Conservation (phyloP, 2,113 vertebrate species). For the Microtus oregoni region DNA sequence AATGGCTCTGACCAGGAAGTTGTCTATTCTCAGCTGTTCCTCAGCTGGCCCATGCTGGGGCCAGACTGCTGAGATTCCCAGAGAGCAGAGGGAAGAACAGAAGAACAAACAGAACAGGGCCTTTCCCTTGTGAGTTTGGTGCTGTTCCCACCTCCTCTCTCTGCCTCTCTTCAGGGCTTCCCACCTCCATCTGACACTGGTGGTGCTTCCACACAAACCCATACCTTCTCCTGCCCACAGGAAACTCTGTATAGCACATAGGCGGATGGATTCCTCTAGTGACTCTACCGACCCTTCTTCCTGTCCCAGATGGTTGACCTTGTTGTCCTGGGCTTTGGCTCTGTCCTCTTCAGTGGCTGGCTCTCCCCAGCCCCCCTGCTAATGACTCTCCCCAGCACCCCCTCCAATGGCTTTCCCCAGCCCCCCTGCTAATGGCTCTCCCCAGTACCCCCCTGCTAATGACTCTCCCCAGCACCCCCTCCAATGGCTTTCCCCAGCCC, state of each 20-base stretch:
- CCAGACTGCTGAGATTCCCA: background rate
- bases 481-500: too few species aligned
- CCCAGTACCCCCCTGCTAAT: too few species aligned
- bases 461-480: too few species aligned
- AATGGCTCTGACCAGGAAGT: too few species aligned
- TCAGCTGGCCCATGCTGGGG: background rate
- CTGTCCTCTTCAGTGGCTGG: too few species aligned
- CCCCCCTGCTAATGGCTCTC: too few species aligned
- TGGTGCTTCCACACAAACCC: fast-evolving
- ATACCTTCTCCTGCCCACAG: background rate
- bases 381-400: too few species aligned
- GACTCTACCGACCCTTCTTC: fast-evolving
- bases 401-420: too few species aligned
- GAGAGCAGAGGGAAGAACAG: background rate
- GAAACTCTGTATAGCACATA: background rate
- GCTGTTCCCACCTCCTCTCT: background rate
- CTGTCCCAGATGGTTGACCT: background rate
- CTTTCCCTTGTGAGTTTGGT: background rate
- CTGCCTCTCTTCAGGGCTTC: background rate
- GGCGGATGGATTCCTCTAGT: background rate
- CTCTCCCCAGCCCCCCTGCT: too few species aligned
- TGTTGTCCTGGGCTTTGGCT: background rate
- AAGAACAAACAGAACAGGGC: background rate
- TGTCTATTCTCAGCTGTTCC: background rate
- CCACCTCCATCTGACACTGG: background rate